Base-by-base conservation (phyloP, 2,888 invertebrate species). In the Mythimna impura region DNA sequence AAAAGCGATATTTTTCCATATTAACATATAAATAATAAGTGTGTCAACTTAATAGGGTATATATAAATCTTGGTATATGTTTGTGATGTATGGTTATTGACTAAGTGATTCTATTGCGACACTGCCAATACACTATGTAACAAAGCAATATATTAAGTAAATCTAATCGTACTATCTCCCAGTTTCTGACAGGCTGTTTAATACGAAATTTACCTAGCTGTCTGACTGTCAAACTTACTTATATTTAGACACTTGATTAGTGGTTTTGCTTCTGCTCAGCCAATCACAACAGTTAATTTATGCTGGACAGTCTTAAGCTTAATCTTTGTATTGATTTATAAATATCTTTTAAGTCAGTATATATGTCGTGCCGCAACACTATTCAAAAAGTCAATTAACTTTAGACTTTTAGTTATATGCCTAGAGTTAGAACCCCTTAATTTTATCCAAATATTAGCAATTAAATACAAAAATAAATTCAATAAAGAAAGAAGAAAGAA, bases 1-100 rank as follows among this genome's bases (percentile, higher is more conserved):
- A 65, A 76, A 76, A 57, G 5, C 0, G 4, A 65, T 61, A 40
- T 43, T 54, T 71, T 54, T 9, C 3, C 14, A 54, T 50, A 62
- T 66, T 57, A 7, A n/a, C 14, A 47, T 71, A 47, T n/a, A 58
- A 36, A 7, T 47, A 50, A 10, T 30, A 2, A 50, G 61, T 47
- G 57, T 30, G 64, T 22, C 43, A 22, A 2, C 20, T 74, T 55
- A 9, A 50, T 73, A 34, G 14, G 3, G 47, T 25, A 17, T 72
- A 34, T 25, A 17, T 72, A 34, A 52, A 61, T 61, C 14, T 61
- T 71, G 3, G 10, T 14, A 10, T 17, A 8, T 12, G 10, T 30
- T 69, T 40, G 22, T 61, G 10, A 43, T 34, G 20, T 40, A 68
- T 40, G 36, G 14, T 20, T 9, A 20, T 36, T 22, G 17, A 10